These are phyloP conservation scores for Dromaius novaehollandiae DNA, from an alignment of 2,113 vertebrate species.

Conservation along the genomic window DNA sequence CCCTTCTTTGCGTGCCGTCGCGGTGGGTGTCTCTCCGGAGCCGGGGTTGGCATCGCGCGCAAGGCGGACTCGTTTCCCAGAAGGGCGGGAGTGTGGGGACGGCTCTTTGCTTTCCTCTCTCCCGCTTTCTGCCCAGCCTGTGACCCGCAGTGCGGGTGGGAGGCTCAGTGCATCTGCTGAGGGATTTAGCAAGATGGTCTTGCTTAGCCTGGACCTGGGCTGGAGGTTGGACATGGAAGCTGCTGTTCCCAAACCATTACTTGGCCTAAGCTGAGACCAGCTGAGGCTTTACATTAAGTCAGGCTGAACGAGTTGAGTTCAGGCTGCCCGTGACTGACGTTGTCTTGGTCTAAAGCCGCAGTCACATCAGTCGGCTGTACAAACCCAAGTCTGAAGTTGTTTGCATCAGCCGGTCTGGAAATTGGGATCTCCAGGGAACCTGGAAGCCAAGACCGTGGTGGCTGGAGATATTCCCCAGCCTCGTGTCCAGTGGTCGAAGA, in stretches of 20 bases:
- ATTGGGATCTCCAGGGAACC: neutral
- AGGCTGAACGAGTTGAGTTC: neutral
- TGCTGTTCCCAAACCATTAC: neutral
- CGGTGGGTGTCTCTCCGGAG: neutral
- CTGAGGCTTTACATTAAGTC: neutral
- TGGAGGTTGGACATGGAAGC: neutral
- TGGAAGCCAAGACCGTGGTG: neutral
- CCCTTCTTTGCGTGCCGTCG: neutral
- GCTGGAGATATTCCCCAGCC: neutral
- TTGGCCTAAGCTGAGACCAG: neutral
- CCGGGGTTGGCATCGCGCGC: neutral
- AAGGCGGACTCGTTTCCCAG: neutral
- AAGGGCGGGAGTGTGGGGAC: neutral
- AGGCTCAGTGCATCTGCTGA: neutral
- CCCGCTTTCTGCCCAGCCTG: neutral
- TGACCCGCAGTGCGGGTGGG: neutral
- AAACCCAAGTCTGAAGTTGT: neutral
- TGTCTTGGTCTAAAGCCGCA: neutral
- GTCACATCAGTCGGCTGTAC: rapidly evolving
- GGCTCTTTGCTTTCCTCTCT: neutral
- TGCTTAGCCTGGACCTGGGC: neutral
- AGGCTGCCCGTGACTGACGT: neutral
- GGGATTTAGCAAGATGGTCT: neutral
- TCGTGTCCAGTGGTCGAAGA: neutral
- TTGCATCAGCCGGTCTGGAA: neutral